Evolutionary conservation across 2,888 invertebrate genomes (phyloP), one percentile per base, ranked within the genome.

Genomic region (Pharmacophagus antenor): DNA sequence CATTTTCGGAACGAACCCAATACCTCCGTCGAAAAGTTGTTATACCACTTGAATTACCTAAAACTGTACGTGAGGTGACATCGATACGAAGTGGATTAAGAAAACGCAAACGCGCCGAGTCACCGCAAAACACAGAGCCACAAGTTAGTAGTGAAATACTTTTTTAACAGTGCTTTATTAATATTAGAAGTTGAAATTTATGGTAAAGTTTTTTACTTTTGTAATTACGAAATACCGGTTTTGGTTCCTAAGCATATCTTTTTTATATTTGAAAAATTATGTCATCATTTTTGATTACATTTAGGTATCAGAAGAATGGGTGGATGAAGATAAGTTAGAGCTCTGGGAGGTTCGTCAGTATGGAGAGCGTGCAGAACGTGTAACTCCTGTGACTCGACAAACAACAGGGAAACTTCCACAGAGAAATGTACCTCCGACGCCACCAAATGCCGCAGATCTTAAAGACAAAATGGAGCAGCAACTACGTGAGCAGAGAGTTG

Each of bases 291-390:
- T 46, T 27, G n/a, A 56, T 52, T 44, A 23, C 37, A 25, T 56
- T 18, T 15, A 89, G 89, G 97, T 98, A 12, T 94, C 95, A 0
- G 98, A 99, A 84, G 96, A 96, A 74, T 99, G 99, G 99, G 95
- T 98, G 0, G 97, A 98, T 69, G 99, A 99, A 84, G 98, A 98
- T 67, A 96, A 97, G 78, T 85, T 99, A 48, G 98, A 99, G 77
- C 85, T 99, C 42, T 99, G 98, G 98, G 98, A 99, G 87, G 98
- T 99, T 62, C 97, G 97, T 72, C 95, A 96, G 72, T 98, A 97
- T 79, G 96, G 96, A 21, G 97, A 98, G 82, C 94, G 92, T 68
- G 86, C 91, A 80, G 94, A 94, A 85, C 93, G 94, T 77, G 92
- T 92, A 74, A 94, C 94, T 79, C 95, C 95, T 82, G 93, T 97